A percentile compares a stretch with the other conserved stretches of the same genome.
These are phyloP conservation scores for Euura lappo DNA, from an alignment of 1,140 invertebrate genomes.

Conservation along the genomic window DNA sequence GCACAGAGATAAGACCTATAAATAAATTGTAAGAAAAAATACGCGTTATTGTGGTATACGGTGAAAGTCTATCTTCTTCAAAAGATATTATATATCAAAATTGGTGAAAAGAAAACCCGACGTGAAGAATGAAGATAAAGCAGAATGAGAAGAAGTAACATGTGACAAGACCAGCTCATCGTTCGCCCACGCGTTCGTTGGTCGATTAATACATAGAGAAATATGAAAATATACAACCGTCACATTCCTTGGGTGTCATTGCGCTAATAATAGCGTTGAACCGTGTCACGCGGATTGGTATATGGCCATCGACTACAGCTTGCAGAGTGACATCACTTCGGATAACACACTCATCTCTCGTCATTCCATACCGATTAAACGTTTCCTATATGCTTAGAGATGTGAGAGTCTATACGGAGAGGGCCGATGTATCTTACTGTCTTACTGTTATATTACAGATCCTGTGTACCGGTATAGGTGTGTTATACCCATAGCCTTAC, in stretches of 20 bases:
- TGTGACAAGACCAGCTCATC: background rate
- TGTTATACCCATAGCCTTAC: too few relatives aligned
- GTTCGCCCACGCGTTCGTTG: background rate
- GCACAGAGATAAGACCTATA: too few relatives aligned
- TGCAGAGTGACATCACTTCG: conserved; percentile 2
- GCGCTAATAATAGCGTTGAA: background rate
- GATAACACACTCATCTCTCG: background rate
- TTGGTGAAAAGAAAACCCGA: background rate
- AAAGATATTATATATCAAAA: background rate
- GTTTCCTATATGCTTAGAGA: background rate
- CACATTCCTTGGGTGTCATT: conserved; percentile 4
- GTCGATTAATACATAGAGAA: background rate
- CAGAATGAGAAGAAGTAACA: background rate
- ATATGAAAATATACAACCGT: background rate
- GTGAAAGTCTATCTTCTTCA: background rate
- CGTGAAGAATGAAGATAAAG: background rate
- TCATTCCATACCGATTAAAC: background rate
- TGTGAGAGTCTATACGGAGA: too few relatives aligned
- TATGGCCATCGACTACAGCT: background rate
- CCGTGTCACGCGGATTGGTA: background rate
- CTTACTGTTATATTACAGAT: too few relatives aligned
- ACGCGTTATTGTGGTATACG: background rate
- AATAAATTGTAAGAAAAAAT: too few relatives aligned
- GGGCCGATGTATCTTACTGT: too few relatives aligned
- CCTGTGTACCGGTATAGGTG: too few relatives aligned